Conservation (phyloP, 2,888 invertebrate species). For the Spodoptera littoralis region DNA sequence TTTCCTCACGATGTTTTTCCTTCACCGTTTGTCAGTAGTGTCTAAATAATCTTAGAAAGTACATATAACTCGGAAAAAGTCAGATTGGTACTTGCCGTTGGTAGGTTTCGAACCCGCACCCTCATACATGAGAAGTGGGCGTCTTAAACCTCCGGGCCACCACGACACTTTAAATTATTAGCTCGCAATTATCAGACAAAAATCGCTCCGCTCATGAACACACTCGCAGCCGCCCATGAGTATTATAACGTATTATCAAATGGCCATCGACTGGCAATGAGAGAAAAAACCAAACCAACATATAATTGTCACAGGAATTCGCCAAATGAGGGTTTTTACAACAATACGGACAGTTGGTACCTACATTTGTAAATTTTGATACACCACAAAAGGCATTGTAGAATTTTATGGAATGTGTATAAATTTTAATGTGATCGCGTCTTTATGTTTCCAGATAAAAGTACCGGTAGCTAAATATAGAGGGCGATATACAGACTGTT, state of each 20-base stretch:
- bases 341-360: slow-evolving; percentile 20
- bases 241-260: slow-evolving; percentile 58
- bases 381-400: not conserved
- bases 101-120: too few species aligned
- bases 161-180: too few species aligned
- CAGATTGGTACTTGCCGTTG: too few species aligned
- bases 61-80: too few species aligned
- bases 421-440: not conserved
- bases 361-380: slow-evolving; percentile 17
- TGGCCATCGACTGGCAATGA: slow-evolving; percentile 56
- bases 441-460: not conserved
- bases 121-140: too few species aligned
- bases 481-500: too few species aligned
- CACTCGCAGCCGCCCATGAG: slow-evolving; percentile 21
- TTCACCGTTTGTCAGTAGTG: too few species aligned
- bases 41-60: too few species aligned
- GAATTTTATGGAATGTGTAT: slow-evolving; percentile 16
- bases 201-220: slow-evolving; percentile 43
- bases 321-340: slow-evolving; percentile 44
- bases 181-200: not conserved
- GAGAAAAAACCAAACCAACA: slow-evolving; percentile 52
- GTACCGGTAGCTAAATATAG: slow-evolving; percentile 4
- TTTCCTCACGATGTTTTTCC: too few species aligned
- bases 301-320: slow-evolving; percentile 43
- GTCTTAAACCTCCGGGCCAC: too few species aligned